Base-by-base conservation (phyloP, 1,140 invertebrate species). In the Popillia japonica region DNA sequence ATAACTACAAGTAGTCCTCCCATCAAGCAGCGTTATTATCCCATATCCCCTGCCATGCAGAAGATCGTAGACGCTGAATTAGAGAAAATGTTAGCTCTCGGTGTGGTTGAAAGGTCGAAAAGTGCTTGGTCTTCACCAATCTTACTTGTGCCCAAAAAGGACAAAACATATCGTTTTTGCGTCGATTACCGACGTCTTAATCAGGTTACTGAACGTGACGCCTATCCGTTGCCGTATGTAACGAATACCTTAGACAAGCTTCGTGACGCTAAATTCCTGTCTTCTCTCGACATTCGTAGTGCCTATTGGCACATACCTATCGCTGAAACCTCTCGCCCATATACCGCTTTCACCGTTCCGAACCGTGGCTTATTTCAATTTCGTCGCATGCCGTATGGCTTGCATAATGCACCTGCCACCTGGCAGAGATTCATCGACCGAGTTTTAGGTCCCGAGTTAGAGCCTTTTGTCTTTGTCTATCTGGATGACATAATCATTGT, bases 401-500 rank as follows among this genome's bases (percentile, higher is more conserved):
- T n/a, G n/a, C n/a, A n/a, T n/a, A n/a, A n/a, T n/a, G n/a, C n/a
- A n/a, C n/a, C 79, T 14, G 68, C 75, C 14, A 79, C 77, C 7
- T 79, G 72, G 22, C n/a, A n/a, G n/a, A n/a, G n/a, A n/a, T n/a
- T n/a, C n/a, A n/a, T n/a, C n/a, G n/a, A n/a, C n/a, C n/a, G 55
- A 77, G 72, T 87, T 11, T 82, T 84, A 74, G 79, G 76, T 14
- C 44, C 80, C 27, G 78, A 81, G 72, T 34, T 83, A 11, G 78
- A 83, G 55, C 82, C 79, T 11, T 42, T 75, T 41, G 75, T 76
- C 0, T 82, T 83, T 55, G 77, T 42, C 1, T 86, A 86, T 76
- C 59, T 87, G 41, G 85, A 87, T 79, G 83, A 87, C 40, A 83
- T 87, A n/a, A 82, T 87, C 0, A 82, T 87, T 11, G 80, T 80